Evolutionary conservation across 2,113 vertebrate species (phyloP).

Genomic region (Neolamprologus sp.): DNA sequence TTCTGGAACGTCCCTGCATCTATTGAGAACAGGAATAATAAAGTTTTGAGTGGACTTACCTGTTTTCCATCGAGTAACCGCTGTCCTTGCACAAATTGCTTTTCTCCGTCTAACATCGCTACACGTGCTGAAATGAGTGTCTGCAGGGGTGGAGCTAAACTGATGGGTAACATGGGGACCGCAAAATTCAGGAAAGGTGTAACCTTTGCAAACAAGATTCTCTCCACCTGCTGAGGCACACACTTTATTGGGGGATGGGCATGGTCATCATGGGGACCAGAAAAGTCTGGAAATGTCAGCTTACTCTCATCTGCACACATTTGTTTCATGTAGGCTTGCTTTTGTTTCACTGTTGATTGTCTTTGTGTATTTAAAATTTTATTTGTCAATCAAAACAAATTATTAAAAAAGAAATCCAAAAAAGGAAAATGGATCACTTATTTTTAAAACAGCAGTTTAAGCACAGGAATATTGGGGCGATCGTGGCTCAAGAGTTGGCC

Average conservation of each 20-base stretch:
- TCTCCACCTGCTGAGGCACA: neutral
- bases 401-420: neutral
- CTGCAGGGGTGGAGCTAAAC: neutral
- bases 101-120: neutral
- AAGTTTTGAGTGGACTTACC: too few species aligned
- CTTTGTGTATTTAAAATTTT: rapidly evolving
- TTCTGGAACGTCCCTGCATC: too few species aligned
- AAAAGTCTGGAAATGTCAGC: neutral
- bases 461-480: too few species aligned
- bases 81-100: neutral
- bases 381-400: neutral
- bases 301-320: neutral
- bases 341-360: neutral
- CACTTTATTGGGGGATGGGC: neutral
- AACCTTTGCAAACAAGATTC: neutral
- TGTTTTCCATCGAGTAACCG: neutral
- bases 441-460: neutral
- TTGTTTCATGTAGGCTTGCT: neutral
- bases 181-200: neutral
- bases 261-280: rapidly evolving
- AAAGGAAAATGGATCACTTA: neutral
- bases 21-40: too few species aligned
- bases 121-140: rapidly evolving
- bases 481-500: too few species aligned
- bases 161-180: rapidly evolving